phyloP scores from a whole-genome alignment of 2,888 invertebrate species.

The Macrophya alboannulata region DNA sequence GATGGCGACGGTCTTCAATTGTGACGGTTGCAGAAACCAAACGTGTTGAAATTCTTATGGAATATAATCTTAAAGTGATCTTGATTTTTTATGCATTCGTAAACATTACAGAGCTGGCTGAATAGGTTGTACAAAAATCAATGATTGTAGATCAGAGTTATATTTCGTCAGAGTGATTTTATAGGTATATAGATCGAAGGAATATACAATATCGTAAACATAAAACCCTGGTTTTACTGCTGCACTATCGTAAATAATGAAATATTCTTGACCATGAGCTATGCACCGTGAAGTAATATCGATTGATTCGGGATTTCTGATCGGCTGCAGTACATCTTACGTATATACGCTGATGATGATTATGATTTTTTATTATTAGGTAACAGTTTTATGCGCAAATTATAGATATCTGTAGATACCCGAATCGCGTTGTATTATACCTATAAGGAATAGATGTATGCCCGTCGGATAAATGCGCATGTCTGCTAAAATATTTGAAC shows the following conservation, averaged over 20 bases:
- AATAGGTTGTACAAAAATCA: not conserved
- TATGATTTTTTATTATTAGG: not conserved
- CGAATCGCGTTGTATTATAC: not conserved
- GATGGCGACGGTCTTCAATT: not conserved
- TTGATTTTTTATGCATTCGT: not conserved
- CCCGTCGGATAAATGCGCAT: slow-evolving; percentile 24
- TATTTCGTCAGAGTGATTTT: too few species aligned
- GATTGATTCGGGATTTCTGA: not conserved
- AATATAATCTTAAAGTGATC: not conserved
- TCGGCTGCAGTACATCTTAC: not conserved
- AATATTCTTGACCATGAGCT: not conserved
- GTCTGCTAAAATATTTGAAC: not conserved
- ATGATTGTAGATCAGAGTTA: not conserved
- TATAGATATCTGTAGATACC: not conserved
- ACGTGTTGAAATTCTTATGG: not conserved
- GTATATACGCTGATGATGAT: not conserved
- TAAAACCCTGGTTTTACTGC: slow-evolving; percentile 4
- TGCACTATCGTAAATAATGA: slow-evolving; percentile 2
- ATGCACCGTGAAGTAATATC: not conserved
- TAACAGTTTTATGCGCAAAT: slow-evolving; percentile 18
- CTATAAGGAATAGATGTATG: not conserved
- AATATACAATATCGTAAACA: not conserved
- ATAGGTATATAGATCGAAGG: not conserved
- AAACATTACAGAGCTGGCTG: too few species aligned
- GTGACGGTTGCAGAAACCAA: not conserved